phyloP scores from a whole-genome alignment of 2,888 invertebrate species.

The Coremacera marginata region DNA sequence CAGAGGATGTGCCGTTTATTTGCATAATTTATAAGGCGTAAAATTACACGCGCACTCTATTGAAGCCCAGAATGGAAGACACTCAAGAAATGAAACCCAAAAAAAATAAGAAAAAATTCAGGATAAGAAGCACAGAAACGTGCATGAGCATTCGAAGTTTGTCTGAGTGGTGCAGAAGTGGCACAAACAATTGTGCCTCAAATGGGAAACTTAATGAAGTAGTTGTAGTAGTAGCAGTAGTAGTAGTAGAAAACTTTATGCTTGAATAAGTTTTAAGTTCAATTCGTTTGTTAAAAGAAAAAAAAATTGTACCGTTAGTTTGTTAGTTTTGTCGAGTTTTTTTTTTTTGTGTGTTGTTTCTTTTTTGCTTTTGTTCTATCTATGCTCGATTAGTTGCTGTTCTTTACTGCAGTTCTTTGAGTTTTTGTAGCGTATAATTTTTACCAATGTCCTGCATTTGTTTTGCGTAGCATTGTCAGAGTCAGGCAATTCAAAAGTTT shows the following conservation, averaged over 20 bases:
- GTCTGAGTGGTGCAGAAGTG: background rate
- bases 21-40: slow-evolving; percentile 61
- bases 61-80: background rate
- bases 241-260: background rate
- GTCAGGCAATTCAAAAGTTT: background rate
- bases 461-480: background rate
- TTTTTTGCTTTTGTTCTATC: background rate
- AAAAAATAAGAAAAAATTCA: background rate
- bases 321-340: slow-evolving; percentile 11
- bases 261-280: slow-evolving; percentile 25
- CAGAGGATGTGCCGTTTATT: slow-evolving; percentile 68
- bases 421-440: background rate
- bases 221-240: background rate
- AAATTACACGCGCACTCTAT: slow-evolving; percentile 3
- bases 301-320: background rate
- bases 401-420: slow-evolving; percentile 4
- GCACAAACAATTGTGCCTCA: background rate
- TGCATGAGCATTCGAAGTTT: background rate
- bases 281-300: background rate
- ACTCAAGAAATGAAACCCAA: background rate
- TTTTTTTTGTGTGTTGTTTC: background rate
- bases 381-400: background rate
- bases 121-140: background rate
- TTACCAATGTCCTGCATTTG: background rate
- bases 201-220: background rate